A percentile compares a stretch with the other conserved stretches of the same genome.
Conservation (phyloP, 2,113 vertebrate species). For the Pituophis catenifer region DNA sequence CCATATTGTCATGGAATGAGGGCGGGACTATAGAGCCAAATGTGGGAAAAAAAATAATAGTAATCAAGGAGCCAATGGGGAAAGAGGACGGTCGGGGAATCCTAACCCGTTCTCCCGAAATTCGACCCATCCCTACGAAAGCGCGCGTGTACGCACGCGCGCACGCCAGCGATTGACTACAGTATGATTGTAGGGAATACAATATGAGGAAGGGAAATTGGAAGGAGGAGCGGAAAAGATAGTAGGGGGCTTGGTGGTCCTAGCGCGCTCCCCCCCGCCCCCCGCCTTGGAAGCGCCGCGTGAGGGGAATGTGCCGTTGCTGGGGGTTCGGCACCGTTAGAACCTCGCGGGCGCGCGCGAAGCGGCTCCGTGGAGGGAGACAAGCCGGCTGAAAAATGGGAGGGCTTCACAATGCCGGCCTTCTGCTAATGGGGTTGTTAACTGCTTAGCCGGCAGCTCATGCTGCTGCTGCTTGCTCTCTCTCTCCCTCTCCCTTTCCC, state of each 20-base stretch:
- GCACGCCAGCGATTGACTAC: not conserved
- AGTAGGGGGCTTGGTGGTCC: too few species aligned
- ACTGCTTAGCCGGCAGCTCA: not conserved
- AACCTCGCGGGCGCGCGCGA: not conserved
- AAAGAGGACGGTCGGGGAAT: not conserved
- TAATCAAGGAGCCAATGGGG: not conserved
- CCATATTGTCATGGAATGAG: not conserved
- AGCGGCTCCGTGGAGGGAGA: not conserved
- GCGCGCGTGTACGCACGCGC: not conserved
- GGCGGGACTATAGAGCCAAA: not conserved
- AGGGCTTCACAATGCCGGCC: conserved; percentile 36
- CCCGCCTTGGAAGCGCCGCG: not conserved
- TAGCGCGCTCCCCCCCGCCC: too few species aligned
- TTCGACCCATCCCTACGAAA: not conserved
- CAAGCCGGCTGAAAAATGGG: not conserved
- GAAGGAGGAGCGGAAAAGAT: not conserved
- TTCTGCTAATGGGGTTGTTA: conserved; percentile 10
- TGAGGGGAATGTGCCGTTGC: not conserved
- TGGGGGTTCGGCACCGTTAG: not conserved
- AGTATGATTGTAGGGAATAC: too few species aligned
- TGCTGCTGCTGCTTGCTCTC: not conserved
- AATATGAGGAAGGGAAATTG: not conserved
- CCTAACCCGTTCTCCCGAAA: not conserved
- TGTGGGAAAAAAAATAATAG: not conserved
- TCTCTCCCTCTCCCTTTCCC: too few species aligned